phyloP scores from a whole-genome alignment of 2,113 vertebrate genomes.

The Eidolon helvum region DNA sequence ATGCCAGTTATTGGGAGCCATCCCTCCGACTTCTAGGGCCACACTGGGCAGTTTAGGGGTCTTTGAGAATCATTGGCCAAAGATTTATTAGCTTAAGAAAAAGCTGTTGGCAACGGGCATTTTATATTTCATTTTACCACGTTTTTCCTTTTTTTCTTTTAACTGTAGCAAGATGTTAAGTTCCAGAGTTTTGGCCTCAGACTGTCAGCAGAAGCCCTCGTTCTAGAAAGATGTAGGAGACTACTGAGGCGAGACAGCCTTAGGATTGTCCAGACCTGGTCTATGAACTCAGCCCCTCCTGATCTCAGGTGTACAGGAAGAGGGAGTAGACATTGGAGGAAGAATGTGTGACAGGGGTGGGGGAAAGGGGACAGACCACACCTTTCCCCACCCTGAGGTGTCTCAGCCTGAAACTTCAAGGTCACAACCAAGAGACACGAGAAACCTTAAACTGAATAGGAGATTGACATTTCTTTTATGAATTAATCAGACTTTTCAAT shows the following conservation, averaged over 20 bases:
- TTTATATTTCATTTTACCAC: background rate
- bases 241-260: background rate
- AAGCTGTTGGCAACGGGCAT: background rate
- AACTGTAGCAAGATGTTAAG: background rate
- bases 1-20: too few species aligned
- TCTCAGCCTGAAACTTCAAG: background rate
- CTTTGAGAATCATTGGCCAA: background rate
- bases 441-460: background rate
- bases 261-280: background rate
- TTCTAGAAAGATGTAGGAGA: background rate
- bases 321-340: background rate
- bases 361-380: too few species aligned
- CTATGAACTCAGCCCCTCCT: rapidly evolving
- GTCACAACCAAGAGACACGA: background rate
- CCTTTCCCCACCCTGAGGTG: too few species aligned
- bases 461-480: background rate
- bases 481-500: background rate
- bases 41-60: background rate
- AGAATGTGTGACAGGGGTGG: background rate
- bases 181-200: background rate
- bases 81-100: background rate
- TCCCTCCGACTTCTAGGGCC: too few species aligned
- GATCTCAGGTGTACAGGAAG: background rate
- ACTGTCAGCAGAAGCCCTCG: background rate
- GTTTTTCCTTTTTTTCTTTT: background rate